Base-by-base conservation (phyloP, 2,888 invertebrate species). In the Agrotis exclamationis region DNA sequence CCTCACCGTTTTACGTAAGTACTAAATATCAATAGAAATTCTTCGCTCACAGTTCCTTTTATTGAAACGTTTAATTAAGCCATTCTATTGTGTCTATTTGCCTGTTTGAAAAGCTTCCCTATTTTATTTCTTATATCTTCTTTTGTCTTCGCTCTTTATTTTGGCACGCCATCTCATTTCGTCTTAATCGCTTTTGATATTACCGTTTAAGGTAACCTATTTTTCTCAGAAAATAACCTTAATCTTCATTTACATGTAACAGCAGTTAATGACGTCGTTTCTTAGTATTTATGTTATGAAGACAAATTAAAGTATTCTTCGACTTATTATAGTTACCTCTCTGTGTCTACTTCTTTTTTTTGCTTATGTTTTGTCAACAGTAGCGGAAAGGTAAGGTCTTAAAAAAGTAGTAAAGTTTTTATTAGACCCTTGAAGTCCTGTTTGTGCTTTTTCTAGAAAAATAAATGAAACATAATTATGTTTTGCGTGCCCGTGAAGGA, bases 1-100 rank as follows among this genome's bases (percentile, higher is more conserved):
- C 90, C 96, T 98, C 83, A 97, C 97, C 82, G 97, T 98, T 85
- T 95, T 98, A 90, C 97, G 98, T 98, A 96, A 97, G 96, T 95
- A 64, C 33, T 63, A 51, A 44, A 33, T 22, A 45, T 68, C 20
- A 33, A 64, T 58, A 48, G 18, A 24, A 54, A 59, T 54, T 57
- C 45, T 44, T 53, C 9, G 0, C 13, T 57, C 48, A 57, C 3
- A 20, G 69, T 51, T 60, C 4, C 53, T 48, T 67, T 59, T 53
- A 28, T 57, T 69, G 20, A 62, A 75, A 57, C 51, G 39, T 70
- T 71, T 76, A 76, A 79, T 83, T 76, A 79, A 47, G 50, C 24
- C 62, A 45, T 13, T 20, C 71, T 68, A 70, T 73, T 83, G 76
- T 83, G 13, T 71, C 45, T 39, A 57, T 72, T 79, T 70, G 33